phyloP scores from a whole-genome alignment of 2,888 invertebrate species.

The Cheiracanthium punctorium region DNA sequence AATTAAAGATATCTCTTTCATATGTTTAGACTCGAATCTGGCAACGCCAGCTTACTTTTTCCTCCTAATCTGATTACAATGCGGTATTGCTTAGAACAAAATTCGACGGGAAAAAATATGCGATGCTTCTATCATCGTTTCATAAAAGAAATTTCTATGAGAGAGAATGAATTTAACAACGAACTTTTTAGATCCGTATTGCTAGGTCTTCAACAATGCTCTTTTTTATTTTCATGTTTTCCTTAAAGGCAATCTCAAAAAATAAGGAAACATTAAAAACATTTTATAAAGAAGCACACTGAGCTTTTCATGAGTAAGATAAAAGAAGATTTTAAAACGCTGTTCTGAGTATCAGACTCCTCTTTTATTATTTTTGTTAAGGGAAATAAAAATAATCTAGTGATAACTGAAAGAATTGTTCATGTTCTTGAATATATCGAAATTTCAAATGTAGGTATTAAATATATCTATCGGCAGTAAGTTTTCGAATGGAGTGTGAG shows the following conservation, averaged over 20 bases:
- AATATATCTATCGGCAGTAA: background rate
- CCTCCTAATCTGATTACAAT: constrained; percentile 55
- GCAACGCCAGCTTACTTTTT: constrained; percentile 12
- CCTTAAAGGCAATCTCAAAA: constrained; percentile 17
- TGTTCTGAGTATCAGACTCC: background rate
- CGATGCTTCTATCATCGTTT: background rate
- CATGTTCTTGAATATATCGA: background rate
- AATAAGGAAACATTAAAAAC: constrained; percentile 19
- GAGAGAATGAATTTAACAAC: constrained; percentile 28
- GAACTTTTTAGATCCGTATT: constrained; percentile 13
- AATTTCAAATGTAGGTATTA: background rate
- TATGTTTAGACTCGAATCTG: constrained; percentile 39
- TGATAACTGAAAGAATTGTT: background rate
- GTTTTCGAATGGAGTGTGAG: too few species aligned
- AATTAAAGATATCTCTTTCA: constrained; percentile 60
- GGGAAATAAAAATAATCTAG: background rate
- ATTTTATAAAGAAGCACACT: constrained; percentile 21
- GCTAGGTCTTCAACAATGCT: background rate
- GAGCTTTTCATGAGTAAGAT: constrained; percentile 16
- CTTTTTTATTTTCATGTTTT: constrained; percentile 4
- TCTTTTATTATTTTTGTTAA: background rate
- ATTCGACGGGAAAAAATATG: background rate
- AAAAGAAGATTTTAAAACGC: constrained; percentile 21
- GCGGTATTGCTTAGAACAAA: constrained; percentile 25
- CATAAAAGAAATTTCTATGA: constrained; percentile 29